Base-by-base conservation (phyloP, 2,888 invertebrate species). In the Spilosoma lubricipeda region DNA sequence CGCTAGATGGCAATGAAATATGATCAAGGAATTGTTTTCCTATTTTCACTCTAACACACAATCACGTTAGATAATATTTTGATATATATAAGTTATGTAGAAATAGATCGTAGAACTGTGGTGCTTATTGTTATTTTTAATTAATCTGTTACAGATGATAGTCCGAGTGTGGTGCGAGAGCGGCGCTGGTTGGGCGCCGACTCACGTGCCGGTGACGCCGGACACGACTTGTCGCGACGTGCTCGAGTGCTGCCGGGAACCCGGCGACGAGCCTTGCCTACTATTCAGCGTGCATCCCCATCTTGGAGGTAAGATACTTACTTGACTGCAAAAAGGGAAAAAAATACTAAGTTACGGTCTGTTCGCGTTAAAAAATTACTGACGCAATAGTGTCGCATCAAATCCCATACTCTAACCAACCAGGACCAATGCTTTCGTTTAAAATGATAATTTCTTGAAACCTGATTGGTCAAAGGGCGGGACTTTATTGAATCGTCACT, bases 191-290 rank as follows among this genome's bases (percentile, higher is more conserved):
- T 95, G 95, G 95, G 87, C 95, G 33, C 91, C 95, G 78, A 96
- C 96, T 36, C 96, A 96, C 87, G 97, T 97, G 84, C 97, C 97
- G 39, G 96, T 97, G 77, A 97, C 97, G 36, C 97, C 97, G 74
- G 96, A 96, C 89, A 97, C 97, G 77, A 97, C 96, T 74, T 96
- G 96, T 82, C 96, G 96, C 39, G 97, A 97, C 87, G 96, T 97
- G 77, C 96, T 97, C 80, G 97, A 97, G 85, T 97, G 97, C 88
- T 97, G 97, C 85, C 94, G 97, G 72, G 97, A 97, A 90, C 97
- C 97, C 23, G 97, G 97, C 27, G 97, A 97, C 88, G 97, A 97
- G 88, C 94, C 94, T 33, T 97, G 97, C 84, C 90, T 96, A 87
- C 93, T 97, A 85, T 93, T 97, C 84, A 96, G 96, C 80, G 94